phyloP scores from a whole-genome alignment of 2,888 invertebrate species.

The Prosapia bicincta region DNA sequence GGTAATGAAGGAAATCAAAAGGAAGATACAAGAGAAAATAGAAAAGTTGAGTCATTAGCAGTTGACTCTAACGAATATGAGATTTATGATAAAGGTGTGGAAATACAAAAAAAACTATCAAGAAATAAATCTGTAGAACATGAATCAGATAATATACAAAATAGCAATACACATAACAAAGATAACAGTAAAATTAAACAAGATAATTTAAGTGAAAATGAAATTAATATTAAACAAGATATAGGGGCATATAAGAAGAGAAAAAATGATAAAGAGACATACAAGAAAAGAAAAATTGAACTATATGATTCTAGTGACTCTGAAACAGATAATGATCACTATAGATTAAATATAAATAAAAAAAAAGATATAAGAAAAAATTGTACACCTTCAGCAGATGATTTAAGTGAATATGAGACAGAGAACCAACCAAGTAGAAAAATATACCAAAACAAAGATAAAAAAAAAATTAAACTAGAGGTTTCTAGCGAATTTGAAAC shows the following conservation, averaged over 20 bases:
- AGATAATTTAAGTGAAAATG: neutral
- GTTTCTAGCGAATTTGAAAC: too few species aligned
- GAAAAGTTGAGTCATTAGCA: too few species aligned
- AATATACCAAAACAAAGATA: too few species aligned
- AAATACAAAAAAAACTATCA: too few species aligned
- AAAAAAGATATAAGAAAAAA: neutral
- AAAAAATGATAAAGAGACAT: neutral
- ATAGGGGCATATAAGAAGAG: neutral
- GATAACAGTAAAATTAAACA: neutral
- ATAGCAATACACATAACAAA: neutral
- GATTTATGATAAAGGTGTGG: too few species aligned
- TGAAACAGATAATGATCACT: neutral
- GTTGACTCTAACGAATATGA: too few species aligned
- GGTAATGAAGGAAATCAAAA: too few species aligned
- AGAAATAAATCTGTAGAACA: too few species aligned
- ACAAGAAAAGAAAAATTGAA: neutral
- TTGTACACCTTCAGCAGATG: neutral
- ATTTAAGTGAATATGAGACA: neutral
- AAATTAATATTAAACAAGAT: neutral
- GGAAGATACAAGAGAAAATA: too few species aligned
- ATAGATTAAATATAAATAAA: too few species aligned
- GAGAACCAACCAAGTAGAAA: too few species aligned
- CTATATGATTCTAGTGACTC: neutral
- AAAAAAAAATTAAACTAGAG: too few species aligned
- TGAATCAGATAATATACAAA: neutral